Percentiles rank a stretch among this genome's conserved stretches.
These are phyloP conservation scores for Paramuricea clavata DNA, from an alignment of 92 coral and sea anemone species.

Conservation along the genomic window DNA sequence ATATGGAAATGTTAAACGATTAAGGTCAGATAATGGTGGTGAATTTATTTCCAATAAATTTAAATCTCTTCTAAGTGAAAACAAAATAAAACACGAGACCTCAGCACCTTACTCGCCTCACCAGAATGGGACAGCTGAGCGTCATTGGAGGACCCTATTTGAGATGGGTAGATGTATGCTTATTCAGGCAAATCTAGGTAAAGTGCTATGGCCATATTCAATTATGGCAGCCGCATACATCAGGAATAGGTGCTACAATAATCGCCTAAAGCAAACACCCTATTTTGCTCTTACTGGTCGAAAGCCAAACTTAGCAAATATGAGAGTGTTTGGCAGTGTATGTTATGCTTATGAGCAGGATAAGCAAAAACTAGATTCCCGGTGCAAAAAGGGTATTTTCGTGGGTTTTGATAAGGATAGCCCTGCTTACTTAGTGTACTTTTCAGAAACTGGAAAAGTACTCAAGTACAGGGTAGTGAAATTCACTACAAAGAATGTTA, in stretches of 20 bases:
- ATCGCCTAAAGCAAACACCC: slow-evolving; percentile 41
- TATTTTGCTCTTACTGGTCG: slow-evolving; percentile 37
- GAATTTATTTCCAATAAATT: too few species aligned
- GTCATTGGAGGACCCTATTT: slow-evolving; percentile 7
- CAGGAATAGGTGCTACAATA: slow-evolving; percentile 28
- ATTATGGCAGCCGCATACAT: background rate
- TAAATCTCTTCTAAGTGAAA: background rate
- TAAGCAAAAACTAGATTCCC: slow-evolving; percentile 1
- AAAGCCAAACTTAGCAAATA: slow-evolving; percentile 6
- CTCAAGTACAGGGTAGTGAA: slow-evolving; percentile 25
- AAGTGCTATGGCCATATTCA: slow-evolving; percentile 39
- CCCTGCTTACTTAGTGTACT: slow-evolving; percentile 53
- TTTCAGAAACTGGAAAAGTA: slow-evolving; percentile 19
- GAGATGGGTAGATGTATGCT: slow-evolving; percentile 23
- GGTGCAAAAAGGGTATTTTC: slow-evolving; percentile 44
- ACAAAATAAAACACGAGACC: slow-evolving; percentile 24
- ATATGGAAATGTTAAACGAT: background rate
- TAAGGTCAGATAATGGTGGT: background rate
- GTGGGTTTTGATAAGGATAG: slow-evolving; percentile 47
- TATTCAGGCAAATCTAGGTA: slow-evolving; percentile 11
- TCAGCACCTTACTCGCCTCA: slow-evolving; percentile 54
- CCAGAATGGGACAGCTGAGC: slow-evolving; percentile 21
- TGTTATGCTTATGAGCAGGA: slow-evolving; percentile 51
- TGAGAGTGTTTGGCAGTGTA: slow-evolving; percentile 51
- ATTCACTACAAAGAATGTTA: slow-evolving; percentile 41